Percentiles rank a stretch among this genome's conserved stretches.
Conservation (phyloP, 1,140 invertebrate species). For the Tigriopus japonicus region DNA sequence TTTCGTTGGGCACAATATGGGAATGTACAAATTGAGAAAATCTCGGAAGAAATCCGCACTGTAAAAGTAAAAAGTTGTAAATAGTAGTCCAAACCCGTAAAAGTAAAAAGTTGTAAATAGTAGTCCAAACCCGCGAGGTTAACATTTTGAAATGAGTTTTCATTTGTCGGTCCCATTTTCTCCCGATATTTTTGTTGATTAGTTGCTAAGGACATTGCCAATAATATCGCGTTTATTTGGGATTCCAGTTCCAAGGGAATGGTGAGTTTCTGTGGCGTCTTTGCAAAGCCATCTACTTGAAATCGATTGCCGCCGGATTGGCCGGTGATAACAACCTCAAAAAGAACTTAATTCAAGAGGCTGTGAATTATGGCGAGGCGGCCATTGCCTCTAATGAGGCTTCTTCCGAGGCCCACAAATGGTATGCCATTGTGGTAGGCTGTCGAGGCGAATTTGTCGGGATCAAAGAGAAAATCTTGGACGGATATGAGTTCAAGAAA, state of each 20-base stretch:
- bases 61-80: no score
- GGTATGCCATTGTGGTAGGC: conserved; percentile 52
- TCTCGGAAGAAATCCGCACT: no score
- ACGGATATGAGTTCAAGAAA: conserved; percentile 44
- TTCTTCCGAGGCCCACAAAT: conserved; percentile 48
- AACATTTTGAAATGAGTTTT: no score
- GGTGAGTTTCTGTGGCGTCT: conserved; percentile 43
- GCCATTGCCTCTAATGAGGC: conserved; percentile 34
- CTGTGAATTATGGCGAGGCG: conserved; percentile 36
- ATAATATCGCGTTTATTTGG: no score
- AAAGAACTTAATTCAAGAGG: conserved; percentile 36
- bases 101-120: no score
- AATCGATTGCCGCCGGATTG: conserved; percentile 27
- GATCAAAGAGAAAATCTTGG: conserved; percentile 44
- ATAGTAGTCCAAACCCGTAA: no score
- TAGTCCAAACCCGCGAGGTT: no score
- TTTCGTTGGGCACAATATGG: no score
- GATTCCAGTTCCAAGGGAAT: conserved; percentile 6
- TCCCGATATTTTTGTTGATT: no score
- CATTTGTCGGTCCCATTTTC: no score
- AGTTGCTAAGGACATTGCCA: no score
- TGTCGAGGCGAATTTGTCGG: conserved; percentile 36
- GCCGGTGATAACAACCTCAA: conserved; percentile 30
- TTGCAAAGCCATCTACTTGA: conserved; percentile 39
- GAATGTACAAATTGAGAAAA: no score